Percentiles rank a stretch among this genome's conserved stretches.
Evolutionary conservation across 2,888 invertebrate species (phyloP).

Genomic region (Palloptera scutellata): DNA sequence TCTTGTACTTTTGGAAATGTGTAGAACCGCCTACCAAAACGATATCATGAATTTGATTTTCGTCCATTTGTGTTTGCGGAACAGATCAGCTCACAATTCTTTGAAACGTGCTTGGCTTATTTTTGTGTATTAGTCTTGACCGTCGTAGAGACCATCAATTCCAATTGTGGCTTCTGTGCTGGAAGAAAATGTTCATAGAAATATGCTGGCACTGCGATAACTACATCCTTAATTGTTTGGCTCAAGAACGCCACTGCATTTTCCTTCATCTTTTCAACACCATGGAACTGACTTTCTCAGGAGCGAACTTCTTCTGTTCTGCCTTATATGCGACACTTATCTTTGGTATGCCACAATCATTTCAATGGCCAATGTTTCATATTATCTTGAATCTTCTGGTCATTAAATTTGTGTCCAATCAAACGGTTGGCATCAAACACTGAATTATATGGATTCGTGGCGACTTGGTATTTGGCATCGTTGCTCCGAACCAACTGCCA

Average conservation of each 20-base stretch:
- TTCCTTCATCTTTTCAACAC: constrained; percentile 92
- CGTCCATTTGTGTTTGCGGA: constrained; percentile 80
- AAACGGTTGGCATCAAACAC: constrained; percentile 93
- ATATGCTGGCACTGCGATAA: constrained; percentile 90
- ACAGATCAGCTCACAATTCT: constrained; percentile 76
- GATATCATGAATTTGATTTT: constrained; percentile 77
- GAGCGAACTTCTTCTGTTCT: constrained; percentile 86
- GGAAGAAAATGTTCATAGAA: constrained; percentile 86
- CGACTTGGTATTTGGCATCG: constrained; percentile 83
- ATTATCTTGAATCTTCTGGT: constrained; percentile 87
- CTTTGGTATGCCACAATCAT: constrained; percentile 81
- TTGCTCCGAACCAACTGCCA: constrained; percentile 87
- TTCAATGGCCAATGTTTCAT: constrained; percentile 96
- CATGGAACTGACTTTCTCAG: constrained; percentile 91
- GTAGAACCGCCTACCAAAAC: constrained; percentile 85
- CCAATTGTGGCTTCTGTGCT: constrained; percentile 80
- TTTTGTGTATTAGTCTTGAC: constrained; percentile 76
- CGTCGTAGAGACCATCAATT: constrained; percentile 77
- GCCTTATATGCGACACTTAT: constrained; percentile 87
- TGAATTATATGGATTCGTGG: constrained; percentile 88
- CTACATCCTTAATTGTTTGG: constrained; percentile 81
- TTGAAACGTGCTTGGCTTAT: constrained; percentile 79
- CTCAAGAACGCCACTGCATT: constrained; percentile 89
- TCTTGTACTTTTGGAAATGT: constrained; percentile 80
- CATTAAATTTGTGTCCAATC: constrained; percentile 89